Evolutionary conservation across 2,888 invertebrate genomes (phyloP), one percentile per base, ranked within the genome.

Genomic region (Salticus scenicus): DNA sequence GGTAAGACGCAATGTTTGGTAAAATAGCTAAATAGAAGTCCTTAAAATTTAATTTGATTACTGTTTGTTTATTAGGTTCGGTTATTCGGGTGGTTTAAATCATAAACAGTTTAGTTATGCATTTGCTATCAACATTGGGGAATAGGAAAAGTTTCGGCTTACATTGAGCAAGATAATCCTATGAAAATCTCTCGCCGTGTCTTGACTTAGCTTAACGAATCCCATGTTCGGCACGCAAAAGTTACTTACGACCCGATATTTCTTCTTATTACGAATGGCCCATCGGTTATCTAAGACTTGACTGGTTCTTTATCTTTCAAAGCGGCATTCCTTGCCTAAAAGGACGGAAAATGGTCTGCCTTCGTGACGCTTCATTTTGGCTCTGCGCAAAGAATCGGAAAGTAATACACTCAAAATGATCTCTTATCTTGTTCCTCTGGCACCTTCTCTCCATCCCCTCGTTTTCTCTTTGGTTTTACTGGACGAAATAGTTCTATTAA

Each of bases 201-300:
- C 37, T 57, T 57, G 57, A n/a, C 24, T 4, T 24, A 47, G 47
- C 47, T 47, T 47, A 47, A 47, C 47, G 47, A 47, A 24, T 57
- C 24, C 24, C 7, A 17, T 24, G 57, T 57, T 57, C 57, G 57
- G 57, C 57, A 57, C 20, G n/a, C 66, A 47, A 42, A 63, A 42
- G 31, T 57, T 66, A 79, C 72, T 79, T 79, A 79, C 79, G 79
- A 79, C 71, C 64, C 72, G 79, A 79, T 79, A 72, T 57, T 81
- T 75, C 73, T 74, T 67, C 74, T 69, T 81, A 81, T 81, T 81
- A 81, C 81, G 67, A 24, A 63, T 81, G 81, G 75, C 69, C 69
- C 75, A 75, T 81, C 70, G 81, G 70, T 81, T 81, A 81, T 81
- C 81, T 75, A 28, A 81, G 75, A 75, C 81, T 74, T 75, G 81